A percentile compares a stretch with the other conserved stretches of the same genome.
phyloP scores from a whole-genome alignment of 2,797 vertebrate species.

The Pteronotus mesoamericanus region DNA sequence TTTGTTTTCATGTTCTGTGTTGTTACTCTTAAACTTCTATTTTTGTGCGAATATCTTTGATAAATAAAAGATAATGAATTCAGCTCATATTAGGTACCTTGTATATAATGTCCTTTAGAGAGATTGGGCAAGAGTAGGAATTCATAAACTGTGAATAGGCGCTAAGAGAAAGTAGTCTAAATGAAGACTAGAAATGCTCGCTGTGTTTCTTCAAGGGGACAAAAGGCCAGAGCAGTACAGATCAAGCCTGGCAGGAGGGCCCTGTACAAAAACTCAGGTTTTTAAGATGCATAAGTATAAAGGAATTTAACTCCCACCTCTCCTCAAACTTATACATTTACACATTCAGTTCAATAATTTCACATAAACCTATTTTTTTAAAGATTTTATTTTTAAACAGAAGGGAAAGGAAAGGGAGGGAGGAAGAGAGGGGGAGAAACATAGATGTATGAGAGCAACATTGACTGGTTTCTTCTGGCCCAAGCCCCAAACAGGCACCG shows the following conservation, averaged over 20 bases:
- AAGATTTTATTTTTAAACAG: not conserved
- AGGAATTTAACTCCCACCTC: not conserved
- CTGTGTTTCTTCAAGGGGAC: not conserved
- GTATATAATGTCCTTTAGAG: not conserved
- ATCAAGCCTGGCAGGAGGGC: not conserved
- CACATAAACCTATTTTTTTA: not conserved
- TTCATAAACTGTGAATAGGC: not conserved
- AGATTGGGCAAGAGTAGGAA: not conserved
- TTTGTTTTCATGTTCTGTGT: not conserved
- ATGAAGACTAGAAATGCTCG: not conserved
- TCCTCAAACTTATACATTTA: not conserved
- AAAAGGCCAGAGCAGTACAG: not conserved
- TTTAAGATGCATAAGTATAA: not conserved
- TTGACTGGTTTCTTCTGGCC: not conserved
- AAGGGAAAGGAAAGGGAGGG: not conserved
- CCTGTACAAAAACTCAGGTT: not conserved
- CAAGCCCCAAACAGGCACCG: not conserved
- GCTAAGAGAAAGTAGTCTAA: not conserved
- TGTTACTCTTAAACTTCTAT: not conserved
- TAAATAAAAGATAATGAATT: not conserved
- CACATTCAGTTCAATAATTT: not conserved
- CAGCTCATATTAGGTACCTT: not conserved
- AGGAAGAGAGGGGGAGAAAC: not conserved
- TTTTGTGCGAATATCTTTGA: not conserved
- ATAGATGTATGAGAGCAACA: not conserved